Percentiles rank a stretch among this genome's conserved stretches.
phyloP scores from a whole-genome alignment of 2,888 invertebrate genomes.

The Pelosia muscerda region DNA sequence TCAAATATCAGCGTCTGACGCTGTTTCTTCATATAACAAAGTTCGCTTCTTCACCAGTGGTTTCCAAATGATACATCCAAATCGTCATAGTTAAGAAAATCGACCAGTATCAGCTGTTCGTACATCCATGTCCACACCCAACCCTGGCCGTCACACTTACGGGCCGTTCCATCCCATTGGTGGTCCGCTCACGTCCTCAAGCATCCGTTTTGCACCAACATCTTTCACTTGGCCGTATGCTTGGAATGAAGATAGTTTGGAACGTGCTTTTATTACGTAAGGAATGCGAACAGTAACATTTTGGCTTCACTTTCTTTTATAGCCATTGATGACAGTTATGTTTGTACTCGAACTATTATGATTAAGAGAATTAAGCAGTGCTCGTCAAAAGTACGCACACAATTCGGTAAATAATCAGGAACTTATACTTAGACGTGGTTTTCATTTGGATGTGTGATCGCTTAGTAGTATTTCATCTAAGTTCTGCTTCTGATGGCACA shows the following conservation, averaged over 20 bases:
- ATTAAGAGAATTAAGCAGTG: no score
- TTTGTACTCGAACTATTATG: no score
- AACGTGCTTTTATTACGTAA: conserved; percentile 79
- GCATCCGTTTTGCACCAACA: conserved; percentile 81
- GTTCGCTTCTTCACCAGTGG: no score
- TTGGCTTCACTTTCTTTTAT: conserved; percentile 78
- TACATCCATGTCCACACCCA: conserved; percentile 27
- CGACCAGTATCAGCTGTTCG: conserved; percentile 39
- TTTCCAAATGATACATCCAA: conserved; percentile 1
- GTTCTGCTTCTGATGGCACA: no score
- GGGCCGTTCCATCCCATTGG: conserved; percentile 29
- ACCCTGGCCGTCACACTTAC: conserved; percentile 15
- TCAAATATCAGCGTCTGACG: no score
- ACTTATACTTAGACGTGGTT: no score
- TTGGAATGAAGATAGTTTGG: conserved; percentile 73
- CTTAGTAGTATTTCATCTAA: no score
- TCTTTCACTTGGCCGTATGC: conserved; percentile 79
- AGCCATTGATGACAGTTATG: neutral
- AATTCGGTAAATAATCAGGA: no score
- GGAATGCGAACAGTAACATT: conserved; percentile 71
- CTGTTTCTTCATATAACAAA: no score
- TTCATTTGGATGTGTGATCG: no score
- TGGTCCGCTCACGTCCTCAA: conserved; percentile 56
- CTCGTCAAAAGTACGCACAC: no score
- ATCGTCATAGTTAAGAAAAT: conserved; percentile 39